phyloP scores from a whole-genome alignment of 2,888 invertebrate species.

The Philonicus albiceps region DNA sequence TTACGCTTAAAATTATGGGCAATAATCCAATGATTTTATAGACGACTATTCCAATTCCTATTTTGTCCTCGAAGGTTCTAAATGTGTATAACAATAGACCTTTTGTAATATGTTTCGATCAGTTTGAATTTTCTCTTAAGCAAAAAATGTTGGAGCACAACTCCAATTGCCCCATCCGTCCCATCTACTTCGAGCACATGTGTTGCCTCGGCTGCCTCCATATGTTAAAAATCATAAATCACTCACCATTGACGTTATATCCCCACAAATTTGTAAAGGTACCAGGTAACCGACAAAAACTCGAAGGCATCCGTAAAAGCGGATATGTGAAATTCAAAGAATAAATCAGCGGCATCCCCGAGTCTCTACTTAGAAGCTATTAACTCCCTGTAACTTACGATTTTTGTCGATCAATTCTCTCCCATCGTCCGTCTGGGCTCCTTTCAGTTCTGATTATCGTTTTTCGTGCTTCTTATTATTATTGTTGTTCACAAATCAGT shows the following conservation, averaged over 20 bases:
- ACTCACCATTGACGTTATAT: constrained; percentile 40
- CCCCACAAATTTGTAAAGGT: constrained; percentile 41
- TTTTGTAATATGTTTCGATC: background rate
- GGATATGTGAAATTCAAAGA: constrained; percentile 37
- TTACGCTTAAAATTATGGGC: background rate
- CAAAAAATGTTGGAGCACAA: background rate
- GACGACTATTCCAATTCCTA: background rate
- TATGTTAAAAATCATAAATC: constrained; percentile 38
- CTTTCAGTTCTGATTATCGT: background rate
- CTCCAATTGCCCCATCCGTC: background rate
- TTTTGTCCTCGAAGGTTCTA: background rate
- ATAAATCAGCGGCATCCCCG: constrained; percentile 38
- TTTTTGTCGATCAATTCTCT: constrained; percentile 34
- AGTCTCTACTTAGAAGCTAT: constrained; percentile 43
- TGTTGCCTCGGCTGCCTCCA: background rate
- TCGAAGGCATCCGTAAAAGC: constrained; percentile 11
- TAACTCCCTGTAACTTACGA: constrained; percentile 39
- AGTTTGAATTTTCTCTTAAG: background rate
- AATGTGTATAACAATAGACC: background rate
- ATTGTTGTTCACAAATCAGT: constrained; percentile 34
- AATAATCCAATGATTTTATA: background rate
- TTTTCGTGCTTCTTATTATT: constrained; percentile 14
- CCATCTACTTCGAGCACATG: background rate
- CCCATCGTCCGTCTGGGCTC: background rate
- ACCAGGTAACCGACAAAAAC: constrained; percentile 6